A percentile compares a stretch with the other conserved stretches of the same genome.
Evolutionary conservation across 2,113 vertebrate species (phyloP).

Genomic region (Cervus canadensis): DNA sequence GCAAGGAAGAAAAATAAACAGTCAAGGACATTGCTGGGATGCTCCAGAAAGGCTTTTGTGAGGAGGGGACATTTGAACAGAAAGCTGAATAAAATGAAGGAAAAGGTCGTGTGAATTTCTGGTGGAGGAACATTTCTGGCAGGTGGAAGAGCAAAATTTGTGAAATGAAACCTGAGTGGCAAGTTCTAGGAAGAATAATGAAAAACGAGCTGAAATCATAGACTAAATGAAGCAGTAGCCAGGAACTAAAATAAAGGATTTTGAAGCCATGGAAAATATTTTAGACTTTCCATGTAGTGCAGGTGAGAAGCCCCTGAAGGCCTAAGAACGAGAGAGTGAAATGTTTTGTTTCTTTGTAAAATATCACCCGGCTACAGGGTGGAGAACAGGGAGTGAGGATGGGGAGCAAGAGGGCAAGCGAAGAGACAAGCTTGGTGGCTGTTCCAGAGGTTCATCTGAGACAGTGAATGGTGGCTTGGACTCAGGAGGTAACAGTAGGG

Average conservation of each 20-base stretch:
- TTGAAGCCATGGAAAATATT: not conserved
- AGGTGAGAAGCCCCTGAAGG: not conserved
- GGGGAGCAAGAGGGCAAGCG: not conserved
- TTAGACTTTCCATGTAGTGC: not conserved
- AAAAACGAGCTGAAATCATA: not conserved
- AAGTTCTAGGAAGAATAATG: not conserved
- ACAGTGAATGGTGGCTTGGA: not conserved
- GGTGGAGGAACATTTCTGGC: not conserved
- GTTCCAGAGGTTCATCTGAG: not conserved
- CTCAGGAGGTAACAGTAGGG: not conserved
- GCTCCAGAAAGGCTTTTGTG: not conserved
- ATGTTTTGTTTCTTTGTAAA: not conserved
- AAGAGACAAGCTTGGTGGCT: not conserved
- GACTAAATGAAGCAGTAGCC: not conserved
- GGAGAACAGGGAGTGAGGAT: not conserved
- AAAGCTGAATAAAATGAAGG: not conserved
- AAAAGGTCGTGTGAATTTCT: not conserved
- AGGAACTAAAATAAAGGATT: not conserved
- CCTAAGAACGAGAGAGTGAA: not conserved
- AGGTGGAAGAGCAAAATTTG: not conserved
- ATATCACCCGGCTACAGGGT: not conserved
- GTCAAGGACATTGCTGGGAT: not conserved
- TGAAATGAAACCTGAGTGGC: not conserved
- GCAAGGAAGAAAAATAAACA: not conserved
- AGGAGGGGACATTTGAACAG: not conserved